Conservation (phyloP, 2,797 vertebrate species). For the Octomys mimax region DNA sequence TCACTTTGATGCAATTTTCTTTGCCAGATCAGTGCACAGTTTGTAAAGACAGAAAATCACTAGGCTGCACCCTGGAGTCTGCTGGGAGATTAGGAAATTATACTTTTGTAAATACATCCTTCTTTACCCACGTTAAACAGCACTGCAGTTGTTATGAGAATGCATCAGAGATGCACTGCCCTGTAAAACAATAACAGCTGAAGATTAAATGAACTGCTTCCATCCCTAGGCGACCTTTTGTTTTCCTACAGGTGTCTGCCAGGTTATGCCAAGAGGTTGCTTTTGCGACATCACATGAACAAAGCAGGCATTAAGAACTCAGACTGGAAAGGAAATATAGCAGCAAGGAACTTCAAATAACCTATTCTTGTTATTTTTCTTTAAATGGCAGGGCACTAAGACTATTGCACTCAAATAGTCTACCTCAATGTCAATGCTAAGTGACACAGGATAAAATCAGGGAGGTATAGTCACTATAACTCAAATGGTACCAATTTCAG, state of each 20-base stretch:
- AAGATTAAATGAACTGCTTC: neutral
- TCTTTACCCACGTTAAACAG: neutral
- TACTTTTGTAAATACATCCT: neutral
- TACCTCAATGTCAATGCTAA: neutral
- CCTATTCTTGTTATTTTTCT: neutral
- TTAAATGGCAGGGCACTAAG: neutral
- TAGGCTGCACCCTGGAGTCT: neutral
- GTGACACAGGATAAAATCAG: neutral
- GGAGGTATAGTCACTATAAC: neutral
- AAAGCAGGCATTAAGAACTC: neutral
- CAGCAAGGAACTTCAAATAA: neutral
- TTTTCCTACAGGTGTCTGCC: neutral
- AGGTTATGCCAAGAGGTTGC: neutral
- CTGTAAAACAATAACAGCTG: neutral
- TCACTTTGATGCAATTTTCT: slow-evolving; percentile 62
- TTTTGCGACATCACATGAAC: slow-evolving; percentile 31
- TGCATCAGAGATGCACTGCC: neutral
- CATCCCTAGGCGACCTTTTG: neutral
- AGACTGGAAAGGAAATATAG: neutral
- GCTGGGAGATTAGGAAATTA: neutral
- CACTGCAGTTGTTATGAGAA: slow-evolving; percentile 21
- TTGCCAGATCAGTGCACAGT: slow-evolving; percentile 63
- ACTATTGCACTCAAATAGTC: neutral
- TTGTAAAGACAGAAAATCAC: slow-evolving; percentile 65
- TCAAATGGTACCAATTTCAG: neutral